Percentiles rank a stretch among this genome's conserved stretches.
Conservation (phyloP, 2,797 vertebrate genomes). For the Brotogeris chrysoptera region DNA sequence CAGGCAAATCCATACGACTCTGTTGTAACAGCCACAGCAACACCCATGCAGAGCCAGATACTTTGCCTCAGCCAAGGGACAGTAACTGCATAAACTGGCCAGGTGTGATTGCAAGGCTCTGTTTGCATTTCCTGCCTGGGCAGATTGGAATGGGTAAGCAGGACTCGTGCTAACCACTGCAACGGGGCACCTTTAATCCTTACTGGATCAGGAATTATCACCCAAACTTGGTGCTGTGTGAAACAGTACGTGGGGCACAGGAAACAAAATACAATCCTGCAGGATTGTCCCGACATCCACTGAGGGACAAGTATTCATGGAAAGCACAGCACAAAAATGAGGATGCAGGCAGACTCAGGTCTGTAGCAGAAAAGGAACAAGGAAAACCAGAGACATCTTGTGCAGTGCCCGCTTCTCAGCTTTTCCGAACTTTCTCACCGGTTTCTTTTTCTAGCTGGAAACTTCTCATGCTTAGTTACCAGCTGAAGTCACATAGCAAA, state of each 20-base stretch:
- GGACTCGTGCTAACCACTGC: not conserved
- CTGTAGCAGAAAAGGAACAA: not conserved
- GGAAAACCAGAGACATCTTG: not conserved
- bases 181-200: not conserved
- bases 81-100: not conserved
- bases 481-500: constrained; percentile 66
- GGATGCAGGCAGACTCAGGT: not conserved
- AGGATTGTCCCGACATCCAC: not conserved
- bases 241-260: not conserved
- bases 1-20: not conserved
- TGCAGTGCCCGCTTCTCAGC: not conserved
- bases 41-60: not conserved
- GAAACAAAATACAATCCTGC: not conserved
- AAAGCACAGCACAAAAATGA: not conserved
- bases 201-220: not conserved
- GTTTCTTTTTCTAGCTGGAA: constrained; percentile 52
- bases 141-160: not conserved
- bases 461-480: constrained; percentile 57
- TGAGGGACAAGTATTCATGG: not conserved
- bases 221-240: not conserved
- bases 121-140: not conserved
- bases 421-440: constrained; percentile 1
- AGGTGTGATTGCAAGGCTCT: not conserved
- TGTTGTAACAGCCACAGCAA: not conserved
- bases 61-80: not conserved